Evolutionary conservation across 2,888 invertebrate species (phyloP).

Genomic region (Griposia aprilina): DNA sequence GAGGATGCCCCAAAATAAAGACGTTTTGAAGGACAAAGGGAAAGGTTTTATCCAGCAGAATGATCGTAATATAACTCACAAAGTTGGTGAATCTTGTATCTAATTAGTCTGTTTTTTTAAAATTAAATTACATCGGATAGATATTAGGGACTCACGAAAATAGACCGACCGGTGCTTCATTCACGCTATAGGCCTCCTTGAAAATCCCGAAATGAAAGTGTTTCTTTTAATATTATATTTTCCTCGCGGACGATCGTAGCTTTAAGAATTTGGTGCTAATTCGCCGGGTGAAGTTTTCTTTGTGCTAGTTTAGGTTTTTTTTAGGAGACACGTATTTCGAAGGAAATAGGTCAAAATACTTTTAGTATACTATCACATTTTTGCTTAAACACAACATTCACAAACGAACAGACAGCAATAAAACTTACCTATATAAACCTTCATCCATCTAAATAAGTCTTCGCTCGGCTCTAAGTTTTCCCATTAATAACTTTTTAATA

Average conservation of each 20-base stretch:
- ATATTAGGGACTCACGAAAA: slow-evolving; percentile 4
- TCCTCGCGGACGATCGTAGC: slow-evolving; percentile 29
- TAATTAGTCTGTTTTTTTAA: not conserved
- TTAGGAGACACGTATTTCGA: not conserved
- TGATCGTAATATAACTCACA: not conserved
- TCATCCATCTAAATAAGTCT: slow-evolving; percentile 44
- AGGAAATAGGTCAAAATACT: not conserved
- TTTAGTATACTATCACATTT: not conserved
- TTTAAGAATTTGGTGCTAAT: slow-evolving; percentile 30
- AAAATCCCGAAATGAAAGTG: slow-evolving; percentile 2
- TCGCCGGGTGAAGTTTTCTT: slow-evolving; percentile 19
- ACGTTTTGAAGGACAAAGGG: slow-evolving; percentile 2
- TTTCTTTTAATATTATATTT: slow-evolving; percentile 29
- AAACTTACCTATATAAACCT: slow-evolving; percentile 47
- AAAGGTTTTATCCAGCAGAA: not conserved
- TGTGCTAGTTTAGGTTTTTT: not conserved
- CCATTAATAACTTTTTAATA: slow-evolving; percentile 53
- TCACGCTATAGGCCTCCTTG: not conserved
- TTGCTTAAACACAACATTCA: not conserved
- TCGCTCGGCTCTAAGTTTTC: slow-evolving; percentile 27
- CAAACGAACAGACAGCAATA: not conserved
- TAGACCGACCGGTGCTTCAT: slow-evolving; percentile 2
- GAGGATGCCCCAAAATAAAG: slow-evolving; percentile 16
- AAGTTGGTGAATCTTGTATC: no score
- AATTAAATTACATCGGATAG: not conserved